Evolutionary conservation across 2,113 vertebrate species (phyloP).

Genomic region (Carollia perspicillata): DNA sequence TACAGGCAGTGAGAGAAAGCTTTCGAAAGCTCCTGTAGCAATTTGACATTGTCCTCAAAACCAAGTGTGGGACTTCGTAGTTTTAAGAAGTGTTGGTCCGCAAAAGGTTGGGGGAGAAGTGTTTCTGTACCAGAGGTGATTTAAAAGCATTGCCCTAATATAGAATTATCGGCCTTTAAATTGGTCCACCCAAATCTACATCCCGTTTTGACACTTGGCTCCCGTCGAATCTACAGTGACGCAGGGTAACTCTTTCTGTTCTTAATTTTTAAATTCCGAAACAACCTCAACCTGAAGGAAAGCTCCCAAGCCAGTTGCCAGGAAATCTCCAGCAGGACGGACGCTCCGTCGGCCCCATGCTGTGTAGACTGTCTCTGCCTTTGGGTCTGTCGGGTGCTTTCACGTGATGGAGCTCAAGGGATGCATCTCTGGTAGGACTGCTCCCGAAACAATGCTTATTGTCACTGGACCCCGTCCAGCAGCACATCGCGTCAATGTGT

Average conservation of each 20-base stretch:
- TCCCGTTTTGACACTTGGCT: background rate
- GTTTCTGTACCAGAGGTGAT: background rate
- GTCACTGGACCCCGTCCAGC: background rate
- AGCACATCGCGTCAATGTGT: background rate
- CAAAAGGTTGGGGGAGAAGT: background rate
- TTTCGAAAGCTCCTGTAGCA: background rate
- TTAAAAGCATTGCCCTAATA: background rate
- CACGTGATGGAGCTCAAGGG: background rate
- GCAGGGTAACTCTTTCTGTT: background rate
- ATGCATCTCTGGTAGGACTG: background rate
- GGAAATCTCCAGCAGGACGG: background rate
- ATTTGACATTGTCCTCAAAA: background rate
- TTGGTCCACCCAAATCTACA: background rate
- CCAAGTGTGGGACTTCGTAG: background rate
- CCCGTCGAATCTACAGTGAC: background rate
- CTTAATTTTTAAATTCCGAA: background rate
- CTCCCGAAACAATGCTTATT: background rate
- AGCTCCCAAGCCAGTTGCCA: background rate
- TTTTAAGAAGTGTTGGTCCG: background rate
- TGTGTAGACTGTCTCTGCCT: background rate
- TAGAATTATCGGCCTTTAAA: background rate
- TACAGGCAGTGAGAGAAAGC: background rate
- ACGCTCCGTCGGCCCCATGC: fast-evolving
- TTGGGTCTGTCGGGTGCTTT: background rate
- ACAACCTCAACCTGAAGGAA: background rate